Base-by-base conservation (phyloP, 2,888 invertebrate species). In the Cephonodes hylas region DNA sequence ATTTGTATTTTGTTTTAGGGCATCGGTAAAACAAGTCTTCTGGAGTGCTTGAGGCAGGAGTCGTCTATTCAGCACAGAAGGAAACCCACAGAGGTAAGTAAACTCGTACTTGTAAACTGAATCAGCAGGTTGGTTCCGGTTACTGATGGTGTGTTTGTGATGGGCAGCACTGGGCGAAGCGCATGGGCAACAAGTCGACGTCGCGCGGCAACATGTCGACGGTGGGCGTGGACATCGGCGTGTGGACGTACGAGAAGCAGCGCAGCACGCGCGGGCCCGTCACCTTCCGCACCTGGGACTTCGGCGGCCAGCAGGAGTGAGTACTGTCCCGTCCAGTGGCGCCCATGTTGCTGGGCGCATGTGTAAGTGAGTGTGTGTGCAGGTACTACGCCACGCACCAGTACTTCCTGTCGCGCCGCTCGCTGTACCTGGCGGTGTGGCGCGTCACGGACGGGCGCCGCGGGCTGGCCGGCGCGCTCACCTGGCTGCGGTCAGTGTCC, bases 381-480 rank as follows among this genome's bases (percentile, higher is more conserved):
- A 95, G 95, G 80, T 99, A 99, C 84, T 99, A 99, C 85, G 98
- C 99, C 0, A 99, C 99, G 0, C 99, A 99, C 93, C 99, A 99
- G 84, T 99, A 99, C 86, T 99, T 99, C 85, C 91, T 99, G 53
- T 99, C 99, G 0, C 97, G 98, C 64, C 94, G 99, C 13, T 98
- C 99, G 68, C 91, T 99, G 38, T 99, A 99, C 85, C 93, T 99
- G 60, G 99, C 99, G 0, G 95, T 99, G 3, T 99, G 99, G 99
- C 95, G 96, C 73, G 96, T 99, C 60, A 96, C 96, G 0, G 99
- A 99, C 75, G 99, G 99, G 0, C 95, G 97, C 78, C 94, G 94
- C 71, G 99, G 99, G 0, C 94, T 99, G 13, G 96, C 96, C 15
- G 97, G 97, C 72, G 97, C 99, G 25, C 93, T 98, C 45, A 96